phyloP scores from a whole-genome alignment of 2,888 invertebrate genomes.

The Eupsilia transversa region DNA sequence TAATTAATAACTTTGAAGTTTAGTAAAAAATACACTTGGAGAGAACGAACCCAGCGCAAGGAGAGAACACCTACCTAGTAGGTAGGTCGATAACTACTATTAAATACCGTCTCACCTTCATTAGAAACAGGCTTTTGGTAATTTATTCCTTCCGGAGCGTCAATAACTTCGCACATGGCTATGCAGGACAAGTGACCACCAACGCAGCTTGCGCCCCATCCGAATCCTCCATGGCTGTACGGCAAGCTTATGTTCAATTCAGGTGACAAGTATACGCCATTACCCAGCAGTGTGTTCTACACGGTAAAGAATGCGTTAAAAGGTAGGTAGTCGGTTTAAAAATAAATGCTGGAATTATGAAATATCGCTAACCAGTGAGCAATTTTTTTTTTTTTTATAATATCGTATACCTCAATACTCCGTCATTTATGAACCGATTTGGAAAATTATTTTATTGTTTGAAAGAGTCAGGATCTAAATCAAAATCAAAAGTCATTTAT shows the following conservation, averaged over 20 bases:
- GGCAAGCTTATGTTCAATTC: slow-evolving; percentile 93
- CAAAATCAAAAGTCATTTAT: too few relatives aligned
- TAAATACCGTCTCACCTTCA: slow-evolving; percentile 74
- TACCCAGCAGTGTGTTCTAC: slow-evolving; percentile 92
- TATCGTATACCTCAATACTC: too few relatives aligned
- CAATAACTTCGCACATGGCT: slow-evolving; percentile 95
- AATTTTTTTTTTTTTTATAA: too few relatives aligned
- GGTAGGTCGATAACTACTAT: background rate
- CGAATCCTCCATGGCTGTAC: slow-evolving; percentile 93
- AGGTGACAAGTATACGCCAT: slow-evolving; percentile 94
- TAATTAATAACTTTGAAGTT: slow-evolving; percentile 2
- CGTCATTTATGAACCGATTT: too few relatives aligned
- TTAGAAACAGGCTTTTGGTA: slow-evolving; percentile 86
- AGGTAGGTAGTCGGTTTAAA: background rate
- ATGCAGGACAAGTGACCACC: slow-evolving; percentile 94
- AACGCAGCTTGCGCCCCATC: slow-evolving; percentile 94
- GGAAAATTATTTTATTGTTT: too few relatives aligned
- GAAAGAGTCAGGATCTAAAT: too few relatives aligned
- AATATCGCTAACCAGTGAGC: too few relatives aligned
- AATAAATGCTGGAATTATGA: too few relatives aligned
- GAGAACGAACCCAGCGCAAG: background rate
- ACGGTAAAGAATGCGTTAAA: slow-evolving; percentile 33
- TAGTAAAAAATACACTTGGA: slow-evolving; percentile 4
- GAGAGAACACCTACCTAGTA: too few relatives aligned
- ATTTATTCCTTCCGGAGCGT: slow-evolving; percentile 92